Base-by-base conservation (phyloP, 2,888 invertebrate species). In the Byasa hedistus region DNA sequence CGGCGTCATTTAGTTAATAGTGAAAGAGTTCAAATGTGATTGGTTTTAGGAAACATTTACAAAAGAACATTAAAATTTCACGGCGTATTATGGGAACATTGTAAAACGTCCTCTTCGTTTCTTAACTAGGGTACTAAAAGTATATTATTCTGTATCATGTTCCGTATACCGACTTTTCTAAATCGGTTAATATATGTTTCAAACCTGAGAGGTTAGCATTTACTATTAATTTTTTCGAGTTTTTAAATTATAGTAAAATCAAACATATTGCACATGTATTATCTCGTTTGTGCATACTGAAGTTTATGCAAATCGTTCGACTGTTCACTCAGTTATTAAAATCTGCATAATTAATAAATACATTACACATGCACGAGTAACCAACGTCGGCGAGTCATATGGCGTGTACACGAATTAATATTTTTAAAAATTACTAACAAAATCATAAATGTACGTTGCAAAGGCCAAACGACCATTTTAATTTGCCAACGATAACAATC, bases 281-380 rank as follows among this genome's bases (percentile, higher is more conserved):
- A 61, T 44, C 61, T 22, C 61, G 39, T 55, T 55, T 61, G 55
- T 44, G 55, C 61, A 61, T 61, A 39, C 17, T 19, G 54, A 55
- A 55, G 61, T 36, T 60, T 27, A 60, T 60, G 52, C 52, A 52
- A 60, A 60, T 60, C 51, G 32, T 52, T 22, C n/a, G 27, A 32
- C 5, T 48, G 52, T 52, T 32, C 27, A 21, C 60, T 21, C 39
- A 51, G 52, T 61, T 60, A 60, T 60, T 61, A 51, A 52, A n/a
- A 61, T 32, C 24, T 52, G 52, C 51, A 61, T 61, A 36, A 39
- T 52, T 12, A 32, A 61, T 15, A 32, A 52, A 24, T 23, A 54
- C 22, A 56, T 12, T 52, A 52, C 21, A n/a, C 22, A 52, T 52
- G 19, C 55, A 15, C 27, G 0, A 24, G 22, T 10, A 27, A 17